Conservation (phyloP, 1,140 invertebrate genomes). For the Aporrectodea caliginosa region DNA sequence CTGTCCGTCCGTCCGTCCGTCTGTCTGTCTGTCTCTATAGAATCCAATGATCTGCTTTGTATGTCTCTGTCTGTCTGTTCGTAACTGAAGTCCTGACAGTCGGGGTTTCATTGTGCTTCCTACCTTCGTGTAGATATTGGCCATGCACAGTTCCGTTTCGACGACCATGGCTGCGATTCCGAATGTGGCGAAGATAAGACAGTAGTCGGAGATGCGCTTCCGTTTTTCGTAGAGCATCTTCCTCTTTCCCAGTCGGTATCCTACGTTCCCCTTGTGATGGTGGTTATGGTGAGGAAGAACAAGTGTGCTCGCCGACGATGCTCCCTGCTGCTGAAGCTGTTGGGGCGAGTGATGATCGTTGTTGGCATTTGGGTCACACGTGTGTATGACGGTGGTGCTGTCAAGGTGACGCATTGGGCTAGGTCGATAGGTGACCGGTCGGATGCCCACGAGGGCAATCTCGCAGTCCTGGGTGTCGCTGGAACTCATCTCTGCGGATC, state of each 20-base stretch:
- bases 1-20: too few species aligned
- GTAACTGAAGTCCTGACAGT: too few species aligned
- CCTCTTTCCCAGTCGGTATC: constrained; percentile 88
- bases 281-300: background rate
- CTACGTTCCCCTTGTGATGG: constrained; percentile 66
- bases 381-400: constrained; percentile 43
- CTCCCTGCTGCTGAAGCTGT: constrained; percentile 37
- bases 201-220: constrained; percentile 95
- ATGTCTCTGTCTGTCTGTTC: too few species aligned
- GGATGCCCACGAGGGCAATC: background rate
- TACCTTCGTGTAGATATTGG: constrained; percentile 88
- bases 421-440: background rate
- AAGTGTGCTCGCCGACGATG: constrained; percentile 71
- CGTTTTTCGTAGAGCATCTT: constrained; percentile 96
- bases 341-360: background rate
- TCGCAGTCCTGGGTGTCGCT: background rate
- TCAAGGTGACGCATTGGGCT: background rate
- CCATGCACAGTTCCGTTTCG: constrained; percentile 94
- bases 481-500: too few species aligned
- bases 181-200: constrained; percentile 96
- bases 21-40: too few species aligned
- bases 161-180: constrained; percentile 96
- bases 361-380: background rate
- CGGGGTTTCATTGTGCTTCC: too few species aligned
- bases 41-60: too few species aligned